A percentile compares a stretch with the other conserved stretches of the same genome.
Evolutionary conservation across 2,113 vertebrate genomes (phyloP).

Genomic region (Eptesicus fuscus): DNA sequence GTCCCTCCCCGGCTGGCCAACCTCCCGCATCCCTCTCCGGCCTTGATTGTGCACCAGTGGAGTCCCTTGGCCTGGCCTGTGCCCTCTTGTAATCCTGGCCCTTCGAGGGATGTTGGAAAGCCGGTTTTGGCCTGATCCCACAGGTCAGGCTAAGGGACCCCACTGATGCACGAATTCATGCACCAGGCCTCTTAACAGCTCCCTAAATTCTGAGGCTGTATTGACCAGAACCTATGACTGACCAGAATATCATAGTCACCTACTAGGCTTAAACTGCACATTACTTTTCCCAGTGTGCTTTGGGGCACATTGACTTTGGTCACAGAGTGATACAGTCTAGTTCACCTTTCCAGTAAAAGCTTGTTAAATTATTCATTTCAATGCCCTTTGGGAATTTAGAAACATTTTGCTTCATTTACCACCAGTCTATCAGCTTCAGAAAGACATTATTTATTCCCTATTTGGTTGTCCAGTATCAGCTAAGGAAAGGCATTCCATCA

Average conservation of each 20-base stretch:
- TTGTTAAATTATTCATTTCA: constrained; percentile 25
- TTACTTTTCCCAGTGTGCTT: not conserved
- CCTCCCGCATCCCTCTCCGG: too few relatives aligned
- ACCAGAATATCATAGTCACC: not conserved
- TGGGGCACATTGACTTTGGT: not conserved
- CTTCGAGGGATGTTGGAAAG: too few relatives aligned
- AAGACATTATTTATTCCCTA: not conserved
- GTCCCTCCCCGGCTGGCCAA: too few relatives aligned
- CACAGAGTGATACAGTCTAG: not conserved
- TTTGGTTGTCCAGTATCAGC: not conserved
- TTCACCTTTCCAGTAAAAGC: not conserved
- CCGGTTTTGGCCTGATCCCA: too few relatives aligned
- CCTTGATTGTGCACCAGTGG: too few relatives aligned
- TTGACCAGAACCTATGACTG: not conserved
- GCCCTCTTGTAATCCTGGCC: too few relatives aligned
- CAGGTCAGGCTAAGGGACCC: too few relatives aligned
- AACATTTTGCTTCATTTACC: not conserved
- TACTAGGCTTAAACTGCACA: not conserved
- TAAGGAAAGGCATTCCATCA: not conserved
- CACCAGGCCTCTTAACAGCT: not conserved
- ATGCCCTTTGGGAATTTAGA: constrained; percentile 36
- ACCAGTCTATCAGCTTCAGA: not conserved
- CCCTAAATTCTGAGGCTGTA: not conserved
- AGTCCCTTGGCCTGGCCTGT: too few relatives aligned
- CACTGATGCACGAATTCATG: too few relatives aligned